phyloP scores from a whole-genome alignment of 2,113 vertebrate species.

The Atrichornis clamosus region DNA sequence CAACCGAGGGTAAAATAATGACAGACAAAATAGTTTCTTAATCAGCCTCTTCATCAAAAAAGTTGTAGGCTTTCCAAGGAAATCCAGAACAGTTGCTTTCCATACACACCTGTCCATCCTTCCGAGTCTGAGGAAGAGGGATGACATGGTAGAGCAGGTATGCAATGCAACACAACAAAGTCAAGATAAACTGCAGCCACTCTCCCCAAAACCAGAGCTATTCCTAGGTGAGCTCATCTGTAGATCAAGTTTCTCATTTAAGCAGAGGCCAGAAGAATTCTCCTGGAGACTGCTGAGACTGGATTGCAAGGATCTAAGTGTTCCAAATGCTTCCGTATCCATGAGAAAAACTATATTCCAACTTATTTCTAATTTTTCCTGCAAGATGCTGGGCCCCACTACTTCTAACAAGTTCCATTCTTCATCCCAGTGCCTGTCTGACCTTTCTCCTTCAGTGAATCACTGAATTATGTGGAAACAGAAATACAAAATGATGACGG shows the following conservation, averaged over 20 bases:
- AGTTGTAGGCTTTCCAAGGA: background rate
- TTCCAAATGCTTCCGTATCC: background rate
- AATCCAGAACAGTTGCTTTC: background rate
- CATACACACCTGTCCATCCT: background rate
- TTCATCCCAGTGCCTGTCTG: background rate
- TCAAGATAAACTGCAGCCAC: background rate
- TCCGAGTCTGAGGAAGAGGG: background rate
- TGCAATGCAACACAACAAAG: background rate
- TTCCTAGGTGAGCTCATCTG: background rate
- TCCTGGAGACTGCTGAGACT: background rate
- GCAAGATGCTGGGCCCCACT: background rate
- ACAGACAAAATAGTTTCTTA: background rate
- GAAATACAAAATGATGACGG: background rate
- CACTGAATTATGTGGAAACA: constrained; percentile 30
- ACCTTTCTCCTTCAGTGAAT: constrained; percentile 26
- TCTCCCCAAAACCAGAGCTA: background rate
- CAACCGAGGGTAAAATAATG: background rate
- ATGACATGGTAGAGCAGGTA: background rate
- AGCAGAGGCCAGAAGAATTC: background rate
- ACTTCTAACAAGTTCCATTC: background rate
- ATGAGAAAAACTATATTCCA: background rate
- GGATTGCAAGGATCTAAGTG: background rate
- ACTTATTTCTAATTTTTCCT: background rate
- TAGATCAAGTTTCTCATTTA: background rate
- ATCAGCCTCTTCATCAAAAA: background rate